These are phyloP conservation scores for Scaeva pyrastri DNA, from an alignment of 2,888 invertebrate species.

Conservation along the genomic window DNA sequence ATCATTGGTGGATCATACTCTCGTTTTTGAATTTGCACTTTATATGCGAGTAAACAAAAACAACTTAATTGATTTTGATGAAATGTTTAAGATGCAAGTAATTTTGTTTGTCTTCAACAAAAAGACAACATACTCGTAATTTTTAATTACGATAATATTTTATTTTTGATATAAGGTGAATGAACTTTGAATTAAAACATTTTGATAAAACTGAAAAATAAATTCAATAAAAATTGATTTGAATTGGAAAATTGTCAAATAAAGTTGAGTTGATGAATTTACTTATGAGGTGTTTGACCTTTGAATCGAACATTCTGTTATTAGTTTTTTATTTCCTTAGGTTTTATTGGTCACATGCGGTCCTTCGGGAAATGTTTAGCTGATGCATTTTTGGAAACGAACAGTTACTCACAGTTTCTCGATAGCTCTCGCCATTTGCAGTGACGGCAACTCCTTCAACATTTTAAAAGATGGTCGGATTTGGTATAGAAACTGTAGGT, in stretches of 20 bases:
- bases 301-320: no score
- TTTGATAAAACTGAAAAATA: neutral
- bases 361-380: no score
- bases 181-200: conserved; percentile 1
- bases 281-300: neutral
- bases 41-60: neutral
- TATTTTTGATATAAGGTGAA: neutral
- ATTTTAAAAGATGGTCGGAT: no score
- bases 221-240: neutral
- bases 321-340: no score
- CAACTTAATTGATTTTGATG: conserved; percentile 27
- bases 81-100: conserved; percentile 1
- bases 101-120: neutral
- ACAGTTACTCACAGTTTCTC: no score
- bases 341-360: no score
- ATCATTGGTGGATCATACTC: neutral
- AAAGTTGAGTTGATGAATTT: neutral
- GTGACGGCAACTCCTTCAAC: no score
- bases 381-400: no score
- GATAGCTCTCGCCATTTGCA: no score
- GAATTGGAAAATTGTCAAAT: neutral
- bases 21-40: conserved; percentile 41
- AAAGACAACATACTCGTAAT: neutral
- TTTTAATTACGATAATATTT: neutral
- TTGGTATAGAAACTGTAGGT: no score